phyloP scores from a whole-genome alignment of 2,797 vertebrate species.

The Sebastes dallii region DNA sequence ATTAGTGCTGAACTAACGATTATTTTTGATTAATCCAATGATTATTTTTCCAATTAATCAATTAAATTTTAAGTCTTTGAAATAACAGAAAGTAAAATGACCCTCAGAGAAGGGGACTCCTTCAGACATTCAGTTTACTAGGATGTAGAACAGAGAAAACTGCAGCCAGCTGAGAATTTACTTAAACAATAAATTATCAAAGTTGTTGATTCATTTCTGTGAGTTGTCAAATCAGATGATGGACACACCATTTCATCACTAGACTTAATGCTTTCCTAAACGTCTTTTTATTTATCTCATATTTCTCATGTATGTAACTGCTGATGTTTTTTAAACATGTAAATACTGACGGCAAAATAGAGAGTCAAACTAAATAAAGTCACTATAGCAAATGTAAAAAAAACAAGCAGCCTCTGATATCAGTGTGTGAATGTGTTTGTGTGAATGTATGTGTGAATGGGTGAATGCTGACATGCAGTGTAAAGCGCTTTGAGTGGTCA shows the following conservation, averaged over 20 bases:
- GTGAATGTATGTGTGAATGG: not conserved
- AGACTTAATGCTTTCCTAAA: not conserved
- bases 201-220: not conserved
- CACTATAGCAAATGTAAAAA: not conserved
- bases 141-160: not conserved
- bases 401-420: no score
- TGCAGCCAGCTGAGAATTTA: not conserved
- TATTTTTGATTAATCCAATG: not conserved
- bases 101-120: not conserved
- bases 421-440: no score
- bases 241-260: not conserved
- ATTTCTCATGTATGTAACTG: not conserved
- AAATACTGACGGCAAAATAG: not conserved
- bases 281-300: not conserved
- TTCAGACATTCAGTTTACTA: no score
- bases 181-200: not conserved
- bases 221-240: not conserved
- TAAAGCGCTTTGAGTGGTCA: no score
- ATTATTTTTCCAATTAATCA: not conserved
- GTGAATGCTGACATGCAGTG: no score
- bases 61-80: not conserved
- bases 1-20: no score
- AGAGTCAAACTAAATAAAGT: not conserved
- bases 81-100: not conserved
- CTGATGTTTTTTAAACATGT: not conserved